These are phyloP conservation scores for Archaeoteleia sp. DNA, from an alignment of 2,888 invertebrate genomes.

Conservation along the genomic window DNA sequence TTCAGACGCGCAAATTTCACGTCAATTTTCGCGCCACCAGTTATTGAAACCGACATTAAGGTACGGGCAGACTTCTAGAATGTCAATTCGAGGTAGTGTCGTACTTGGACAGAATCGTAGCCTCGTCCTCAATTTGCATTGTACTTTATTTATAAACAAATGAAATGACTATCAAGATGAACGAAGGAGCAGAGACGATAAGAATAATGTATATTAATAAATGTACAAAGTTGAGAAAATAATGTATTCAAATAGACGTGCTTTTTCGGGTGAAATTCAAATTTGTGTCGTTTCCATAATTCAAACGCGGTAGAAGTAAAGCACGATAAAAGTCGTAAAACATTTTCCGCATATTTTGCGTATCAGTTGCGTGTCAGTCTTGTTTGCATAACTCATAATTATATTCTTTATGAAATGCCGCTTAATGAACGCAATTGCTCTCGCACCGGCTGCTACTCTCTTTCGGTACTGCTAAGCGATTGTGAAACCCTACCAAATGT, in stretches of 20 bases:
- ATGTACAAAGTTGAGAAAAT: too few species aligned
- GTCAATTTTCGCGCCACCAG: too few species aligned
- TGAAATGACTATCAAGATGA: too few species aligned
- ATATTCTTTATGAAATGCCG: conserved; percentile 53
- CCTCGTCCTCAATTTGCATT: too few species aligned
- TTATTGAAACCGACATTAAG: too few species aligned
- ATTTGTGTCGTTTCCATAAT: conserved; percentile 50
- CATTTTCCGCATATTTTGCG: conserved; percentile 45
- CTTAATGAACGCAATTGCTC: conserved; percentile 53
- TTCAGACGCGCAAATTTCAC: too few species aligned
- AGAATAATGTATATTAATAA: too few species aligned
- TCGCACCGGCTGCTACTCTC: conserved; percentile 51
- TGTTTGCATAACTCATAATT: conserved; percentile 54
- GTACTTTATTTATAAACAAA: too few species aligned
- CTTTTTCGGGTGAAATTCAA: conserved; percentile 44
- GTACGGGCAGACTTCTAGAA: too few species aligned
- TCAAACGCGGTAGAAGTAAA: conserved; percentile 43
- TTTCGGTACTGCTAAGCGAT: conserved; percentile 53
- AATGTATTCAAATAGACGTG: conserved; percentile 46
- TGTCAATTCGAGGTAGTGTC: too few species aligned
- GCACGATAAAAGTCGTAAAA: conserved; percentile 45
- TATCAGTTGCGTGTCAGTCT: conserved; percentile 43
- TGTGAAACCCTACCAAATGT: conserved; percentile 53
- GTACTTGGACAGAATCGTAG: too few species aligned
- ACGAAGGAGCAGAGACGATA: too few species aligned